Evolutionary conservation across 1,140 invertebrate species (phyloP), one percentile per base, ranked within the genome.

Genomic region (Caerostris darwini): DNA sequence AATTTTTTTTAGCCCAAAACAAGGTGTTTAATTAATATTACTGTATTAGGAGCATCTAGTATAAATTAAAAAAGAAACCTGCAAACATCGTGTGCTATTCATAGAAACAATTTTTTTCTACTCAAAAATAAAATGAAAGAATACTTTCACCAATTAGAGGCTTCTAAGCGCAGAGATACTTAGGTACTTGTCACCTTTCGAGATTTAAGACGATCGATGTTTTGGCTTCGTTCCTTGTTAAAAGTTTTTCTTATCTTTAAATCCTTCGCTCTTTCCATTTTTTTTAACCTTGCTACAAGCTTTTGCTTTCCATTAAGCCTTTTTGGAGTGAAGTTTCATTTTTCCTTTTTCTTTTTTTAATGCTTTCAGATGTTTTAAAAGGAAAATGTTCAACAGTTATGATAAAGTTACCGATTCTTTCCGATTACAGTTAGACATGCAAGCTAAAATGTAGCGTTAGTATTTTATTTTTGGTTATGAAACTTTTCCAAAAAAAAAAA

Each of bases 131-230:
- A 50, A 50, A 77, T 2, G 71, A 77, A 77, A 77, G 71, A 77
- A 77, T 50, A 7, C 71, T 77, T 77, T 77, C 71, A 77, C 71
- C 71, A 77, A 77, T 77, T 77, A 77, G 71, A 77, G 50, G 71
- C 34, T 77, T 77, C 71, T 77, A 53, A 77, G 71, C 71, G 34
- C 71, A 12, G 14, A 50, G 71, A 77, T 77, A 77, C 71, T 77
- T 77, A 77, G 50, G 34, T 77, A 53, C 71, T 77, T 77, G 71
- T 77, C 71, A 53, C 71, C 50, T 77, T 77, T 77, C 71, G 34
- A 12, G 50, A 12, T 12, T 77, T 77, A 77, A 77, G 71, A 77
- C 71, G 71, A 77, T 77, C 71, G 71, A 77, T 77, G 50, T 50
- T 77, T 77, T 77, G 10, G 10, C 34, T 77, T 77, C 71, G 71